Evolutionary conservation across 2,113 vertebrate genomes (phyloP), one percentile per base, ranked within the genome.

Genomic region (Gopherus flavomarginatus): DNA sequence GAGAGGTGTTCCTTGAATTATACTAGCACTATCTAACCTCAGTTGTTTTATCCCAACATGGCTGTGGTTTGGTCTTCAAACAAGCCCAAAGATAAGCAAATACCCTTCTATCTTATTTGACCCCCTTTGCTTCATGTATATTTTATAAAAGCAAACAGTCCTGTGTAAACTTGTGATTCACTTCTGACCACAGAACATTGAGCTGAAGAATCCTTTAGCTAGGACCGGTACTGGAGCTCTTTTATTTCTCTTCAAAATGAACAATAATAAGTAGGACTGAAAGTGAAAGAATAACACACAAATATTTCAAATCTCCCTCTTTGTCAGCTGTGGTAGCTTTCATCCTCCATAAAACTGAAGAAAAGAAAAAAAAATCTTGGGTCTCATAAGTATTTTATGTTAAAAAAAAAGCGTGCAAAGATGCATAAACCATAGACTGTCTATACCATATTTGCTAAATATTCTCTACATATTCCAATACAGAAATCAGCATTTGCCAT

Each of bases 11-110:
- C 92, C 95, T 96, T 91, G 82, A 91, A 42, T 94, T 82, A 83
- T 89, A 35, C 86, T 86, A 94, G 91, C 92, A 6, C 90, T 96
- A 85, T 87, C 96, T 95, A 95, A 98, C 97, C 97, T 98, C 97
- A 90, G 87, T 17, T 96, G 59, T 90, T 97, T 97, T 89, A 97
- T 92, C 92, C 96, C 97, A 90, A 50, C 95, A 69, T 86, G 93
- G 89, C 96, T 98, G 98, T 96, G 98, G 98, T 98, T 97, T 97
- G 95, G 83, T 97, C 97, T 97, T 94, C 96, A 98, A 98, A 98
- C 97, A 98, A 97, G 90, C 53, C 49, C 19, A 90, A 85, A 98
- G 96, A 97, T 96, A 97, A 97, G 97, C 94, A 98, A 98, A 98
- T 81, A 91, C 31, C 75, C 90, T 91, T 47, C 83, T 86, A 95